Conservation (phyloP, 2,888 invertebrate genomes). For the Papilio protenor region DNA sequence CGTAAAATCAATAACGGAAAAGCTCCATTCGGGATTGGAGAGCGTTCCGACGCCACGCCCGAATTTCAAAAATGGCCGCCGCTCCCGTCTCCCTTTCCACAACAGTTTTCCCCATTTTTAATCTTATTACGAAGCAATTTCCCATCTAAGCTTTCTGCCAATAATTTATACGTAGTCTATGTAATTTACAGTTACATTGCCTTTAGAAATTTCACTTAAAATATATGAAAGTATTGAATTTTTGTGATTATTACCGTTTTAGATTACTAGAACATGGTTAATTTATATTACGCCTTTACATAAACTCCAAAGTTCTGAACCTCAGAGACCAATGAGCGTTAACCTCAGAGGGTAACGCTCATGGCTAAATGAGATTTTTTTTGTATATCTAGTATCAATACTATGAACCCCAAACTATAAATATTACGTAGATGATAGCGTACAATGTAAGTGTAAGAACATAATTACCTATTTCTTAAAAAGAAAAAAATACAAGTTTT, state of each 20-base stretch:
- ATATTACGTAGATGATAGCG: not conserved
- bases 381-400: not conserved
- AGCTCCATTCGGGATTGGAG: slow-evolving; percentile 65
- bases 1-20: slow-evolving; percentile 74
- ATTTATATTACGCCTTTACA: not conserved
- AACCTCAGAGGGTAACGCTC: not conserved
- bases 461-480: not conserved
- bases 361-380: not conserved
- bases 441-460: not conserved
- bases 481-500: slow-evolving; percentile 55
- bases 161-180: not conserved
- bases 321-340: too few species aligned
- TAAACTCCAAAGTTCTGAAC: not conserved
- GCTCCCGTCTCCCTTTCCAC: slow-evolving; percentile 50
- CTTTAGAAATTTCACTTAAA: not conserved
- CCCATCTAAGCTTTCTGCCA: not conserved
- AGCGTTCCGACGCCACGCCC: slow-evolving; percentile 68
- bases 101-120: slow-evolving; percentile 20
- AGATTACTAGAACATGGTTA: not conserved
- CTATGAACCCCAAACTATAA: not conserved
- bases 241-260: not conserved
- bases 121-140: slow-evolving; percentile 26
- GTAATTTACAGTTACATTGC: not conserved
- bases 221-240: not conserved
- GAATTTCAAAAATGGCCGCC: slow-evolving; percentile 74